phyloP scores from a whole-genome alignment of 2,888 invertebrate genomes.

The Fragum whitleyi region DNA sequence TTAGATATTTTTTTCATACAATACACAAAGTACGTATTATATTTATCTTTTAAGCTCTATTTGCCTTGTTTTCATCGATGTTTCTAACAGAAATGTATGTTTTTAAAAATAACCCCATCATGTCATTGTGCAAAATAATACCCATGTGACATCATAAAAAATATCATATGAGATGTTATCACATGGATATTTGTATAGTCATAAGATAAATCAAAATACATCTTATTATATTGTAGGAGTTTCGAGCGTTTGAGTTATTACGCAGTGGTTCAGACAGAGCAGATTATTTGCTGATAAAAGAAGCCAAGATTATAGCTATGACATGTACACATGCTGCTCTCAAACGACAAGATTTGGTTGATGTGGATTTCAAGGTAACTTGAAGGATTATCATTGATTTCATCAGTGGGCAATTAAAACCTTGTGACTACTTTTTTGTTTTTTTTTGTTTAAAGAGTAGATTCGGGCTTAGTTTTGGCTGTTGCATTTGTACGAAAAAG shows the following conservation, averaged over 20 bases:
- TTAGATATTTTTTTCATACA: no score
- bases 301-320: constrained; percentile 99
- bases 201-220: no score
- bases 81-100: no score
- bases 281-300: constrained; percentile 97
- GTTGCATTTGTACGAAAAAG: background rate
- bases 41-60: no score
- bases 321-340: constrained; percentile 99
- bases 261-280: constrained; percentile 98
- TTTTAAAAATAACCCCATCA: no score
- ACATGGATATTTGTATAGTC: no score
- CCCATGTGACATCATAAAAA: no score
- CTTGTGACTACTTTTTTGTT: background rate
- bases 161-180: no score
- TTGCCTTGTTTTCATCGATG: no score
- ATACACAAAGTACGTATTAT: no score
- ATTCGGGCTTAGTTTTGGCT: background rate
- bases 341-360: constrained; percentile 97
- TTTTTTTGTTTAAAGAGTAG: background rate
- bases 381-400: background rate
- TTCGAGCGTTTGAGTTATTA: constrained; percentile 98
- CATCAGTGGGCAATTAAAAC: no score
- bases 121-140: no score
- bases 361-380: constrained; percentile 90
- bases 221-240: constrained; percentile 88